Evolutionary conservation across 23 tunicate genomes (phyloP).

Genomic region (Diplosoma virens): DNA sequence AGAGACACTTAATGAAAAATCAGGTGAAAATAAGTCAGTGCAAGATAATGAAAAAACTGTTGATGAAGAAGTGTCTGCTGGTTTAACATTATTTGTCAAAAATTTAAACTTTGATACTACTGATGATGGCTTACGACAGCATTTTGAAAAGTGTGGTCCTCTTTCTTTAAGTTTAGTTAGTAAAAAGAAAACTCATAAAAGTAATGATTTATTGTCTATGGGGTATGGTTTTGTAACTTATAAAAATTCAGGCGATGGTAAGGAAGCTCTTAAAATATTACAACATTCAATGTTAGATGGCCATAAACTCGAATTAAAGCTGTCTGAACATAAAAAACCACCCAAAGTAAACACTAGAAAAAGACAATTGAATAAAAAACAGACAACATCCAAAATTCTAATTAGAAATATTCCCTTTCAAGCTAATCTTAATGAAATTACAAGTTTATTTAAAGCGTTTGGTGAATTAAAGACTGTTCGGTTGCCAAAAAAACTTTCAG

Average conservation of each 20-base stretch:
- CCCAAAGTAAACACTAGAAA: conserved; percentile 14
- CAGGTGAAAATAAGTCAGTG: neutral
- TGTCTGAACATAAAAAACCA: conserved; percentile 48
- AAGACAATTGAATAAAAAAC: conserved; percentile 50
- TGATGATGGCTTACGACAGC: conserved; percentile 53
- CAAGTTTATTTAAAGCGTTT: conserved; percentile 77
- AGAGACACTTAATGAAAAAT: neutral
- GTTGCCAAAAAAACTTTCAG: conserved; percentile 68
- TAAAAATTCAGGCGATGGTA: conserved; percentile 37
- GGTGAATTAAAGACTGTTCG: conserved; percentile 90
- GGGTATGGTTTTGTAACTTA: conserved; percentile 93
- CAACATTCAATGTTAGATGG: conserved; percentile 74
- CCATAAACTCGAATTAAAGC: conserved; percentile 68
- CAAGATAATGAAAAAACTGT: neutral
- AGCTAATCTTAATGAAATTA: conserved; percentile 70
- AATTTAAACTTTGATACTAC: conserved; percentile 90
- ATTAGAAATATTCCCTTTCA: conserved; percentile 95
- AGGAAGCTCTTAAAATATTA: conserved; percentile 56
- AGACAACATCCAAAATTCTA: conserved; percentile 66
- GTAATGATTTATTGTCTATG: conserved; percentile 70
- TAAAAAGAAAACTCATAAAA: conserved; percentile 59
- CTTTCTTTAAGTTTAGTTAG: conserved; percentile 45
- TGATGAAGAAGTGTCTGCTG: neutral
- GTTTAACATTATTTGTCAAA: conserved; percentile 80
- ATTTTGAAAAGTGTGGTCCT: conserved; percentile 64